Percentiles rank a stretch among this genome's conserved stretches.
phyloP scores from a whole-genome alignment of 1,140 invertebrate genomes.

The Grapholita molesta region DNA sequence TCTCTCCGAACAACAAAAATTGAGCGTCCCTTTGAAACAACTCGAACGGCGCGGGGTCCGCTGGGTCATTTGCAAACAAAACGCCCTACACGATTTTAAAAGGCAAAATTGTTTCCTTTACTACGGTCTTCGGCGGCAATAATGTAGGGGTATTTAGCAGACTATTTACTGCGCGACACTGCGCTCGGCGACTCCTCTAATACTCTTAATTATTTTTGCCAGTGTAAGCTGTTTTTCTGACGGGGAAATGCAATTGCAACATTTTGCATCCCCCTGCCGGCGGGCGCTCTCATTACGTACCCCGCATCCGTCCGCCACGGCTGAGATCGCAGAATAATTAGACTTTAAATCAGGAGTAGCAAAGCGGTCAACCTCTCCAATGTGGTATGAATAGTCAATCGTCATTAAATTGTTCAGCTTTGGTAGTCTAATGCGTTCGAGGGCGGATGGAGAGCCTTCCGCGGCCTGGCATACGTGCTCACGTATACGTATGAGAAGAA shows the following conservation, averaged over 20 bases:
- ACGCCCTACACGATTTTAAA: constrained; percentile 55
- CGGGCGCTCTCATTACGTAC: constrained; percentile 63
- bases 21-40: background rate
- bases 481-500: background rate
- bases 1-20: background rate
- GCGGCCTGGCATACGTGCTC: constrained; percentile 4
- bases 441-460: constrained; percentile 19
- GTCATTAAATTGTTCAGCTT: constrained; percentile 76
- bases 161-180: constrained; percentile 71
- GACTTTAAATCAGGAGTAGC: constrained; percentile 73
- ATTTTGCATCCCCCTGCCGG: constrained; percentile 54
- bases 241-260: constrained; percentile 70
- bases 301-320: constrained; percentile 56
- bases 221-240: constrained; percentile 75
- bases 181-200: constrained; percentile 64
- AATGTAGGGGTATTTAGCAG: constrained; percentile 74
- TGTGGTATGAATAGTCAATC: constrained; percentile 76
- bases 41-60: background rate
- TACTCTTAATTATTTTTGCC: constrained; percentile 77
- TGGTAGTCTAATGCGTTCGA: constrained; percentile 68
- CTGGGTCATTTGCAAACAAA: constrained; percentile 52
- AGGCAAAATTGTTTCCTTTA: constrained; percentile 65
- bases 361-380: constrained; percentile 69
- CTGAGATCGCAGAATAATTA: constrained; percentile 72
- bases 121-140: constrained; percentile 63